Conservation (phyloP, 2,888 invertebrate species). For the Sylvicola cinctus region DNA sequence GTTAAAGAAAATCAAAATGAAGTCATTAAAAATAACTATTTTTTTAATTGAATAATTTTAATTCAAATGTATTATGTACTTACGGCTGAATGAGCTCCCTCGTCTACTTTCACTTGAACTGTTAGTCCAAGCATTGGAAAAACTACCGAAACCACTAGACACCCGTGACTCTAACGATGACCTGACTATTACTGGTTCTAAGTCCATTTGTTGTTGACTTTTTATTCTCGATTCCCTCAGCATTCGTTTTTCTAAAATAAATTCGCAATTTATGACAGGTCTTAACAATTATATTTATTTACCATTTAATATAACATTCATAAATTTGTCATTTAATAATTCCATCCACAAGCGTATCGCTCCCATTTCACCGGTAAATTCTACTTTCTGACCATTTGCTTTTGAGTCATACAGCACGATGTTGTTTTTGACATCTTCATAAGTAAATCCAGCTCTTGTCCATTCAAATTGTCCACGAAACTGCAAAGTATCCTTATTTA, state of each 20-base stretch:
- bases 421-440: slow-evolving; percentile 5
- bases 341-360: slow-evolving; percentile 19
- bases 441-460: slow-evolving; percentile 19
- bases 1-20: too few species aligned
- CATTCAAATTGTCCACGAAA: slow-evolving; percentile 24
- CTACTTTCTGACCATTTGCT: slow-evolving; percentile 19
- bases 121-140: neutral
- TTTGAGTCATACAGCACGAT: slow-evolving; percentile 11
- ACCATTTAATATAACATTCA: neutral
- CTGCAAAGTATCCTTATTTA: slow-evolving; percentile 17
- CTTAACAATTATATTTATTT: neutral
- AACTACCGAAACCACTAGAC: neutral
- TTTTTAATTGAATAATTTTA: too few species aligned
- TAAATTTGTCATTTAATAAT: slow-evolving; percentile 10
- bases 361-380: slow-evolving; percentile 17
- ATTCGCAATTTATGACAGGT: neutral
- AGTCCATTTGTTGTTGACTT: neutral
- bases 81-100: neutral
- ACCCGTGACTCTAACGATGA: neutral
- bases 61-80: too few species aligned
- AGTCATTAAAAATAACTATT: too few species aligned
- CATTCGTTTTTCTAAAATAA: too few species aligned
- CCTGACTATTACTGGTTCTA: neutral
- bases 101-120: neutral
- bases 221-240: neutral